These are phyloP conservation scores for Muntiacus muntjak DNA, from an alignment of 2,113 vertebrate species.

Conservation along the genomic window DNA sequence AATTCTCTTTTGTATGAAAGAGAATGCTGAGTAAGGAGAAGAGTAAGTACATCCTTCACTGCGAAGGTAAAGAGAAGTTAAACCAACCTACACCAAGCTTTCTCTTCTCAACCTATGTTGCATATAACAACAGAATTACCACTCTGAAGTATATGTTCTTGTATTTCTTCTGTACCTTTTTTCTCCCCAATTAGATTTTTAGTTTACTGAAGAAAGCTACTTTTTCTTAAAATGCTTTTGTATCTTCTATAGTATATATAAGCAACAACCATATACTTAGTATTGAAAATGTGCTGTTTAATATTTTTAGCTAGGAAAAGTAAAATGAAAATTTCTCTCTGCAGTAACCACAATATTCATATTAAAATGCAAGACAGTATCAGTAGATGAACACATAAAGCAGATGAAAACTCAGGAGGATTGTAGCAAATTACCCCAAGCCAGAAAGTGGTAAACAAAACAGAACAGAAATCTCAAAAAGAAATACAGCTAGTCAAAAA, in stretches of 20 bases:
- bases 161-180: background rate
- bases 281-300: background rate
- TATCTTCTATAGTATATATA: background rate
- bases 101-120: background rate
- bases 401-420: background rate
- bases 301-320: background rate
- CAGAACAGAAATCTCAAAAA: background rate
- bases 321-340: background rate
- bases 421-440: background rate
- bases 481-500: background rate
- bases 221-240: background rate
- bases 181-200: background rate
- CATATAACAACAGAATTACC: background rate
- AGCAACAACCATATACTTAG: background rate
- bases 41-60: background rate
- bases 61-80: background rate
- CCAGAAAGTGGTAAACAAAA: background rate
- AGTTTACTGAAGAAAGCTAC: background rate
- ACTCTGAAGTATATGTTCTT: background rate
- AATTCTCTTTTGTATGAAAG: background rate
- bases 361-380: constrained; percentile 3
- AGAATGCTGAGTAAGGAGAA: background rate
- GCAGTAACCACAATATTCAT: background rate
- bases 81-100: background rate
- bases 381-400: background rate